These are phyloP conservation scores for Drosophila atripex DNA, from an alignment of 2,888 invertebrate genomes.

Conservation along the genomic window DNA sequence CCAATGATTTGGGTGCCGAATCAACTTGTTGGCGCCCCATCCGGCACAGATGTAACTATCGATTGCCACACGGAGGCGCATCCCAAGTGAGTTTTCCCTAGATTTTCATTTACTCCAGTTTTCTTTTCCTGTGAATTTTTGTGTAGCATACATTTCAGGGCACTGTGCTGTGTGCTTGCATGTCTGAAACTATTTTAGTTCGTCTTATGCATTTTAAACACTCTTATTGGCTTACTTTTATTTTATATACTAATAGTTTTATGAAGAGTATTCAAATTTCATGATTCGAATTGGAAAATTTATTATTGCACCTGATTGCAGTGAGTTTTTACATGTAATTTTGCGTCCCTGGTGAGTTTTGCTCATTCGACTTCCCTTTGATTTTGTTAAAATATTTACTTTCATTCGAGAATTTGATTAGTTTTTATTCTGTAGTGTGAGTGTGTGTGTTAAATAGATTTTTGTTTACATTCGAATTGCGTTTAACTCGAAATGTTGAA, in stretches of 20 bases:
- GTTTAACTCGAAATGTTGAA: slow-evolving; percentile 21
- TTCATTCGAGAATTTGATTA: slow-evolving; percentile 48
- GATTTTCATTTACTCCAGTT: slow-evolving; percentile 1
- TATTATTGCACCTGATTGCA: slow-evolving; percentile 25
- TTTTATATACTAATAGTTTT: not conserved
- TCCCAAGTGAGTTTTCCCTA: slow-evolving; percentile 85
- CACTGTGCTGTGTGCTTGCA: not conserved
- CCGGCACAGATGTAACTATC: slow-evolving; percentile 95
- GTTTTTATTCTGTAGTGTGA: slow-evolving; percentile 16
- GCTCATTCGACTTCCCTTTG: slow-evolving; percentile 29
- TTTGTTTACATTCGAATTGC: slow-evolving; percentile 30
- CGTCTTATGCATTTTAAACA: not conserved
- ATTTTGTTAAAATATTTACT: slow-evolving; percentile 52
- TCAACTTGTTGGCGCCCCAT: slow-evolving; percentile 95
- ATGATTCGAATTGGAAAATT: slow-evolving; percentile 7
- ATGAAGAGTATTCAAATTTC: not conserved
- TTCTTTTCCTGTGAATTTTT: not conserved
- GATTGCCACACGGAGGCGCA: slow-evolving; percentile 97
- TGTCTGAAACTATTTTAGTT: not conserved
- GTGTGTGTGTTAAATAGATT: slow-evolving; percentile 16
- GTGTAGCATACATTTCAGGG: slow-evolving; percentile 10
- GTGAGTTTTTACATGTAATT: slow-evolving; percentile 1
- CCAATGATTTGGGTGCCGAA: slow-evolving; percentile 98
- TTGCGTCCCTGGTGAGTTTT: slow-evolving; percentile 12
- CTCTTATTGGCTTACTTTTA: not conserved